A percentile compares a stretch with the other conserved stretches of the same genome.
Evolutionary conservation across 2,888 invertebrate genomes (phyloP).

Genomic region (Myopa tessellatipennis): DNA sequence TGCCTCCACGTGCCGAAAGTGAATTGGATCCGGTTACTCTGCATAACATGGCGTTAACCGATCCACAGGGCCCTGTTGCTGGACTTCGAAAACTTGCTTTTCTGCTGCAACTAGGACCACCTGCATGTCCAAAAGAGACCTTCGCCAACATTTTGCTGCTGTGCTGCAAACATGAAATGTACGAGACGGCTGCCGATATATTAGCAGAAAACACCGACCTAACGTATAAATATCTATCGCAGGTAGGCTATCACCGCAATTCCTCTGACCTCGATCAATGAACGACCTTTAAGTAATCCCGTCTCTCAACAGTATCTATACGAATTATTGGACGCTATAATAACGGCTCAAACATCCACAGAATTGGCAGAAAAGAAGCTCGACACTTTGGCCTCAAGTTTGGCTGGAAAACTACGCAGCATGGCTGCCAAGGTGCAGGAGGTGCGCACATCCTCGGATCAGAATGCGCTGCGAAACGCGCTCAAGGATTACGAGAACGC

Average conservation of each 20-base stretch:
- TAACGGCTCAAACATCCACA: slow-evolving; percentile 96
- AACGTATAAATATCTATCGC: slow-evolving; percentile 93
- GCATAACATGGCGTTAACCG: slow-evolving; percentile 93
- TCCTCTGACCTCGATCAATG: too few relatives aligned
- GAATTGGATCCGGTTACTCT: slow-evolving; percentile 97
- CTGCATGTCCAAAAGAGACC: slow-evolving; percentile 92
- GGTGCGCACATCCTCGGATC: slow-evolving; percentile 87
- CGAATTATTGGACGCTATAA: slow-evolving; percentile 95
- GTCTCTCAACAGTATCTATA: slow-evolving; percentile 78
- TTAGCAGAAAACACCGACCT: slow-evolving; percentile 96
- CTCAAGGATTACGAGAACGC: slow-evolving; percentile 91
- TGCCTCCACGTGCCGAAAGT: slow-evolving; percentile 94
- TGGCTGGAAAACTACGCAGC: slow-evolving; percentile 90
- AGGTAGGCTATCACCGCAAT: slow-evolving; percentile 71
- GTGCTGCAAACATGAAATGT: slow-evolving; percentile 97
- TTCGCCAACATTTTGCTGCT: slow-evolving; percentile 94
- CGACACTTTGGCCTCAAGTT: slow-evolving; percentile 91
- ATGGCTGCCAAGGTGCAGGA: slow-evolving; percentile 95
- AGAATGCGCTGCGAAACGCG: slow-evolving; percentile 88
- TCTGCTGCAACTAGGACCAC: slow-evolving; percentile 90
- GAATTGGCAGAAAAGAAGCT: slow-evolving; percentile 96
- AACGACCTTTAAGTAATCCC: not conserved
- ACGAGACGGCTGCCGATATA: slow-evolving; percentile 97
- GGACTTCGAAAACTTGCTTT: slow-evolving; percentile 85
- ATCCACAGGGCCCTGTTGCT: slow-evolving; percentile 94